Conservation (phyloP, 2,888 invertebrate genomes). For the Tromatobia lineatoria region DNA sequence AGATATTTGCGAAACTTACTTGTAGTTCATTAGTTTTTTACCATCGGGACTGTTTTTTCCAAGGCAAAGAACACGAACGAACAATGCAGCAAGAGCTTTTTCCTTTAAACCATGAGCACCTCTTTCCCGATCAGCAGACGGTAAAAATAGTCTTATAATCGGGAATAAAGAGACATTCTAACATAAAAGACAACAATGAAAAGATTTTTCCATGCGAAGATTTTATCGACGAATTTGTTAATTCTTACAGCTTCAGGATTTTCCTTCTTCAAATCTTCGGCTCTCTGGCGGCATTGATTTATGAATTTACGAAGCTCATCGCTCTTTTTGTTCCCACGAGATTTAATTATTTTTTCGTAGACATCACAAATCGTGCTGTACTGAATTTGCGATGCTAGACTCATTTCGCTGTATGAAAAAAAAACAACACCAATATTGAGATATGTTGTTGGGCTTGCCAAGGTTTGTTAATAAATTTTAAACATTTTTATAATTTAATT, state of each 20-base stretch:
- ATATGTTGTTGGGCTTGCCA: neutral
- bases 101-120: slow-evolving; percentile 94
- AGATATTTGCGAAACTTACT: slow-evolving; percentile 73
- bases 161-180: slow-evolving; percentile 89
- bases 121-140: slow-evolving; percentile 92
- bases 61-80: slow-evolving; percentile 92
- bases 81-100: slow-evolving; percentile 90
- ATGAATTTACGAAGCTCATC: slow-evolving; percentile 86
- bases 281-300: slow-evolving; percentile 85
- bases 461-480: neutral
- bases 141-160: slow-evolving; percentile 92
- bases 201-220: slow-evolving; percentile 60
- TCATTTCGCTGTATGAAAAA: slow-evolving; percentile 66
- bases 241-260: slow-evolving; percentile 79
- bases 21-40: slow-evolving; percentile 86
- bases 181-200: slow-evolving; percentile 65
- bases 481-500: neutral
- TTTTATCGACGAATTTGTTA: neutral
- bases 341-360: slow-evolving; percentile 88
- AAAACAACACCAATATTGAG: slow-evolving; percentile 10
- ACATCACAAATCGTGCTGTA: slow-evolving; percentile 88
- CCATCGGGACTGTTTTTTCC: slow-evolving; percentile 89
- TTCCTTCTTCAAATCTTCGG: slow-evolving; percentile 80
- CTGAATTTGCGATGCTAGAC: slow-evolving; percentile 80
- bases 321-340: slow-evolving; percentile 85